These are phyloP conservation scores for Mastigias papua DNA, from an alignment of 30 jellyfish, hydroid and myxozoan genomes.

Conservation along the genomic window DNA sequence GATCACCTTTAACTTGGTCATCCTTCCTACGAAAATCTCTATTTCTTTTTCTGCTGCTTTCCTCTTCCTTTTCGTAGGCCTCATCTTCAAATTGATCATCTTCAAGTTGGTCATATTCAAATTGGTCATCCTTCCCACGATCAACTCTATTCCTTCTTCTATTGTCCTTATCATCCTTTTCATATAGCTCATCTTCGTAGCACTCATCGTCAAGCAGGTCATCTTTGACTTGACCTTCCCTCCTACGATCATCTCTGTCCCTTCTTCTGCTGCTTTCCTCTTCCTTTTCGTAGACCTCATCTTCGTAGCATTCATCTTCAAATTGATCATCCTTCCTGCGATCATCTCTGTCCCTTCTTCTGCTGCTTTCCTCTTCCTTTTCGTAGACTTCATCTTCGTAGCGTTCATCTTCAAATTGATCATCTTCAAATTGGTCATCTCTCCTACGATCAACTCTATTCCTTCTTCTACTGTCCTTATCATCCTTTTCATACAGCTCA, in stretches of 20 bases:
- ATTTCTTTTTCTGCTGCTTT: too few species aligned
- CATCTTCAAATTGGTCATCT: too few species aligned
- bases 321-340: too few species aligned
- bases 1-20: too few species aligned
- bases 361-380: too few species aligned
- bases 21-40: too few species aligned
- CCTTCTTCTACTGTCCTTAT: too few species aligned
- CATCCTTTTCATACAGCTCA: too few species aligned
- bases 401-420: not conserved
- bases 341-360: too few species aligned
- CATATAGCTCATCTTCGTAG: constrained; percentile 5
- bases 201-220: constrained; percentile 30
- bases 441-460: too few species aligned
- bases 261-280: too few species aligned
- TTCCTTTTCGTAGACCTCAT: constrained; percentile 21
- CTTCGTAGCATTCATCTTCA: not conserved
- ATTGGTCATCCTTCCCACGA: too few species aligned
- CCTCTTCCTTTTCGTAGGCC: constrained; percentile 1
- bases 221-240: constrained; percentile 17
- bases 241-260: not conserved
- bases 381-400: constrained; percentile 25
- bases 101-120: not conserved
- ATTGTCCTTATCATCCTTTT: constrained; percentile 18
- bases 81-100: constrained; percentile 17
- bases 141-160: not conserved